A percentile compares a stretch with the other conserved stretches of the same genome.
phyloP scores from a whole-genome alignment of 2,797 vertebrate species.

The Nannoperca australis region DNA sequence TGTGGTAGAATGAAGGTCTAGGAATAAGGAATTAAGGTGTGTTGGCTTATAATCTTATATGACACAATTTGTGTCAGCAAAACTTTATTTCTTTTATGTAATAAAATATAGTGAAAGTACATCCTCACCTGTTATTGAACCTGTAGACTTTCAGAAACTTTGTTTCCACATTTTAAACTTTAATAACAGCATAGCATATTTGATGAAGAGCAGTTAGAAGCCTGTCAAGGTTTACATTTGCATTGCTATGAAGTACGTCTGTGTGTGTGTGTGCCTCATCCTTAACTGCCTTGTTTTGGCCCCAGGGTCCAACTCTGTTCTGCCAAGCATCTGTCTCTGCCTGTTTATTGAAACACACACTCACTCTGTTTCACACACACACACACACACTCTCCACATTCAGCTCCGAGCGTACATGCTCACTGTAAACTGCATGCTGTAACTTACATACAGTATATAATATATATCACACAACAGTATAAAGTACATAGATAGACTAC shows the following conservation, averaged over 20 bases:
- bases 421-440: too few relatives aligned
- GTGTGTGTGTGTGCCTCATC: constrained; percentile 27
- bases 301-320: constrained; percentile 49
- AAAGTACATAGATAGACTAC: too few relatives aligned
- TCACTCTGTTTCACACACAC: background rate
- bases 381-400: too few relatives aligned
- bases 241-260: constrained; percentile 28
- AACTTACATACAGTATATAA: too few relatives aligned
- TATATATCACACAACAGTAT: too few relatives aligned
- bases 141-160: background rate
- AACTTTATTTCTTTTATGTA: background rate
- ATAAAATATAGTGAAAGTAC: background rate
- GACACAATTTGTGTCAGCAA: background rate
- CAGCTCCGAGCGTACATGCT: too few relatives aligned
- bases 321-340: constrained; percentile 60
- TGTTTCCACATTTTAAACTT: constrained; percentile 4
- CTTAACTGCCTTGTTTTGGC: constrained; percentile 57
- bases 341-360: constrained; percentile 44
- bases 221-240: constrained; percentile 5
- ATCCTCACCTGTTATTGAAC: background rate
- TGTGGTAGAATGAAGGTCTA: background rate
- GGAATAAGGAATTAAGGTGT: background rate
- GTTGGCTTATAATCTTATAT: background rate
- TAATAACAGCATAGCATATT: background rate
- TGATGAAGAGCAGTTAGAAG: background rate